Base-by-base conservation (phyloP, 2,797 vertebrate genomes). In the Sciurus vulgaris region DNA sequence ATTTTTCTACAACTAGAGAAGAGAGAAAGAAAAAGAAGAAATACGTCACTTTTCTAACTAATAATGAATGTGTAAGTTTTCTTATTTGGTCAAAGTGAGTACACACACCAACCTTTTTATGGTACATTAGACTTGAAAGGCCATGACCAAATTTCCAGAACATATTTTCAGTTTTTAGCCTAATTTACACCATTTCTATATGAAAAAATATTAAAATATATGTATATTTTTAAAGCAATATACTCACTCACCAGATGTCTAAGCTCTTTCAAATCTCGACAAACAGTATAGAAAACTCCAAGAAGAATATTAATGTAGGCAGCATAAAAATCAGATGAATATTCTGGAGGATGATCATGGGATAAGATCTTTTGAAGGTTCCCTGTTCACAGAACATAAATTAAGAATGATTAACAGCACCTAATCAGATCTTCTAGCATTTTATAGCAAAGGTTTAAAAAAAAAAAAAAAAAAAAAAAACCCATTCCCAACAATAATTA, bases 231-330 rank as follows among this genome's bases (percentile, higher is more conserved):
- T 8, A 47, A 87, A 93, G 89, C 44, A 93, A 38, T 47, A 49
- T 28, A 87, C 35, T 77, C 47, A 94, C 99, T 99, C 97, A 99
- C 99, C 99, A 99, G 98, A 98, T 99, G 99, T 20, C 98, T 99
- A 65, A 99, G 99, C 97, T 99, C 99, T 94, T 99, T 98, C 97
- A 99, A 98, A 98, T 99, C 99, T 89, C 99, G 98, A 97, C 99
- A 99, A 76, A 99, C 99, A 0, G 99, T 99, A 97, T 99, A 99
- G 97, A 99, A 99, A 93, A 99, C 99, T 83, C 99, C 99, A 97
- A 99, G 99, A 82, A 99, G 98, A 98, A 99, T 99, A 98, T 99
- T 99, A 98, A 99, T 99, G 98, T 99, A 99, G 7, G 99, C 99
- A 28, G 99, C 98, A 98, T 99, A 99, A 95, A 99, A 99, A 94